Evolutionary conservation across 2,113 vertebrate genomes (phyloP), one percentile per base, ranked within the genome.

Genomic region (Lutjanus erythropterus): DNA sequence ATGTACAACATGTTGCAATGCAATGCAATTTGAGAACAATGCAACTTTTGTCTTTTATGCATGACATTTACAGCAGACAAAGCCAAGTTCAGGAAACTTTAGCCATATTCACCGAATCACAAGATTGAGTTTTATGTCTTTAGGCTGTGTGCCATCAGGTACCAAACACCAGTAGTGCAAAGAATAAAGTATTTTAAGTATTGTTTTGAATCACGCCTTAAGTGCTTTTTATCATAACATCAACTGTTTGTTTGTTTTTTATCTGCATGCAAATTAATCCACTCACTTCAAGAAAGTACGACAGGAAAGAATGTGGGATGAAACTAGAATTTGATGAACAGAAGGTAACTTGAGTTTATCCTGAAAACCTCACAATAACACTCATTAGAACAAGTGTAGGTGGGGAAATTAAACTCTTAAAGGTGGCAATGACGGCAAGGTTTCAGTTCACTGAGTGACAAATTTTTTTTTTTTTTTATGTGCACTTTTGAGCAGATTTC

Each of bases 151-250:
- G 70, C 50, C 66, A 67, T 73, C 68, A 50, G 75, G 74, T 66
- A 72, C 44, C 25, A 35, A 83, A 67, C 60, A 75, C 46, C 27
- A 53, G 25, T 62, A 35, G 59, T 67, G 74, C 59, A 74, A 77
- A 83, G 18, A 93, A 93, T 93, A 93, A 94, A 93, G 62, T 90
- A 90, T 94, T 94, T 93, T 87, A 78, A 79, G 9, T 87, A 78
- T 80, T 39, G 12, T 85, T 83, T 55, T 16, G 8, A 42, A 81
- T 73, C 25, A 37, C 25, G 39, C 39, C 29, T 81, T n/a, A n/a
- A n/a, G 42, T 78, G 18, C 3, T 53, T 46, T 61, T 39, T 49
- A 27, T 46, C 7, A 37, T 47, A 5, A 31, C 5, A 14, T 10
- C 19, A 53, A 9, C 7, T 18, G 6, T 14, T 16, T n/a, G n/a